A percentile compares a stretch with the other conserved stretches of the same genome.
phyloP scores from a whole-genome alignment of 2,888 invertebrate species.

The Parapristionchus giblindavisi region DNA sequence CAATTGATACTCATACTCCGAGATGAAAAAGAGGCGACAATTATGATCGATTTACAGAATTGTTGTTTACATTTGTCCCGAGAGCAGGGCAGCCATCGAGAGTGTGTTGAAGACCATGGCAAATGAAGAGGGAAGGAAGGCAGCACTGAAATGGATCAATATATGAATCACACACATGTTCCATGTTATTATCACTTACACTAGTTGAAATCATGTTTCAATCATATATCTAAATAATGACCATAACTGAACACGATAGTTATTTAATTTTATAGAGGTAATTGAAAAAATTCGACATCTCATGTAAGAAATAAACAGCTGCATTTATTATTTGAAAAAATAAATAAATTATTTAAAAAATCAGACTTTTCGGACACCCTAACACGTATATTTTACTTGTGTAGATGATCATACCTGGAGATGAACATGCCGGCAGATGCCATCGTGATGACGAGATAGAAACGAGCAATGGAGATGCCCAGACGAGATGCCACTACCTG shows the following conservation, averaged over 20 bases:
- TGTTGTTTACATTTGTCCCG: conserved; percentile 65
- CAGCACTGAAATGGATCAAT: conserved; percentile 73
- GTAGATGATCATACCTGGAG: conserved; percentile 71
- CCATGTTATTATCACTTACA: no score
- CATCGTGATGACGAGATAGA: conserved; percentile 71
- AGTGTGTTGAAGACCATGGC: conserved; percentile 86
- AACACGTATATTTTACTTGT: not conserved
- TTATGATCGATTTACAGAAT: not conserved
- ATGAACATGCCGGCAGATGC: conserved; percentile 91
- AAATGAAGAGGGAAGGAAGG: conserved; percentile 93
- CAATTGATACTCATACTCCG: not conserved
- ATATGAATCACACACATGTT: no score
- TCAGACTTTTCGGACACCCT: no score
- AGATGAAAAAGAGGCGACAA: not conserved
- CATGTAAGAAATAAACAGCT: not conserved
- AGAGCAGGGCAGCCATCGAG: conserved; percentile 90
- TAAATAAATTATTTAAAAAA: no score
- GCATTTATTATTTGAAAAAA: not conserved
- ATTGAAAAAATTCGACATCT: not conserved
- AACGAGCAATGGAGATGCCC: conserved; percentile 46
- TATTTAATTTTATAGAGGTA: no score
- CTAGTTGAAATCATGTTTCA: no score
- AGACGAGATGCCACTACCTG: conserved; percentile 70
- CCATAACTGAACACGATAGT: no score
- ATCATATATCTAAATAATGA: no score